Evolutionary conservation across 2,113 vertebrate genomes (phyloP).

Genomic region (Meriones unguiculatus): DNA sequence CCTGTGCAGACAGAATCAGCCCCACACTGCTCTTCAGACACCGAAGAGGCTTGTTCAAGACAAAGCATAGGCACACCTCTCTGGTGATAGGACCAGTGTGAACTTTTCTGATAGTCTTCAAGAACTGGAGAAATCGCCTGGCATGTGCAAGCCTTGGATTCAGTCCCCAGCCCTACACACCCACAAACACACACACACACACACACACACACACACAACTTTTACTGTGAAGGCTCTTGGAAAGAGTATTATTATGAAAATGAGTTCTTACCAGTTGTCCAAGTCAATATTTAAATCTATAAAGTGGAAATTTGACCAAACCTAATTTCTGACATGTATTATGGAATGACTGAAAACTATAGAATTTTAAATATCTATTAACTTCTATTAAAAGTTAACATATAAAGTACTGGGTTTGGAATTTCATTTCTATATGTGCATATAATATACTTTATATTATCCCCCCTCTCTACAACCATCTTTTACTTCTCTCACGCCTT

Average conservation of each 20-base stretch:
- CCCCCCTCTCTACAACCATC: too few species aligned
- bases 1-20: not conserved
- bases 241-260: not conserved
- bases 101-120: not conserved
- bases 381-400: not conserved
- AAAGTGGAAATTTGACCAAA: not conserved
- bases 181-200: not conserved
- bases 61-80: accelerated
- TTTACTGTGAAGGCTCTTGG: not conserved
- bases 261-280: not conserved
- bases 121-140: too few species aligned
- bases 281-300: not conserved
- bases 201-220: not conserved
- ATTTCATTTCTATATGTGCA: not conserved
- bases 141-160: not conserved
- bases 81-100: too few species aligned
- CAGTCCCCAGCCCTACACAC: not conserved
- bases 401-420: not conserved
- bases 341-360: not conserved
- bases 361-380: not conserved
- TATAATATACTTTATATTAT: not conserved
- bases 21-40: accelerated
- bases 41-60: not conserved
- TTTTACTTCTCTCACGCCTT: not conserved
- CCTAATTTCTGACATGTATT: not conserved